Base-by-base conservation (phyloP, 2,113 vertebrate genomes). In the Pontoporia blainvillei region DNA sequence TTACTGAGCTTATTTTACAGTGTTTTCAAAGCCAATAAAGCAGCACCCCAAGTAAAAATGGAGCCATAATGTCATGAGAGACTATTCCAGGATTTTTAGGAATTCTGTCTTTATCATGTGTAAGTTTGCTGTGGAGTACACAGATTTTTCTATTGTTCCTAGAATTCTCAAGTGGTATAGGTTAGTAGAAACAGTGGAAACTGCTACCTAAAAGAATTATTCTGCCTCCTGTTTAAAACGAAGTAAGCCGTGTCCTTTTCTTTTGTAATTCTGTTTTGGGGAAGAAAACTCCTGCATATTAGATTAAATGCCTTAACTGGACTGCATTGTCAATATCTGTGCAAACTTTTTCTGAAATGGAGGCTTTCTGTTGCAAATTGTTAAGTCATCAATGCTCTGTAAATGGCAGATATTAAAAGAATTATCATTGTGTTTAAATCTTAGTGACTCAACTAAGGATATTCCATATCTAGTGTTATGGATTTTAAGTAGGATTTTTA, bases 1-100 rank as follows among this genome's bases (percentile, higher is more conserved):
- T 96, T 93, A 95, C 71, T 81, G 57, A 95, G 90, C 49, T 91
- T 64, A 61, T 69, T 4, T n/a, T 57, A 64, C 52, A 94, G 54
- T 81, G 79, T 73, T 97, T 95, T 91, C 94, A 95, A 97, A 97
- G 97, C 90, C 94, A 92, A 81, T 75, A 90, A 92, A 96, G 85
- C 91, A 95, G 96, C 96, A 90, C 79, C 94, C 81, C 82, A n/a
- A 91, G 89, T 82, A 31, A 93, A 84, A 76, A 84, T 1, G 41
- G 0, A 93, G 96, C 83, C 27, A 20, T 83, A 25, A 2, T 85
- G 54, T 90, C 81, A 87, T 9, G 69, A 93, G 41, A 79, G 90
- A 96, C 83, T 3, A 15, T 0, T 2, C 54, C 59, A 61, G 29
- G 31, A 64, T 90, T 76, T 91, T 92, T 59, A 93, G 93, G 76